A percentile compares a stretch with the other conserved stretches of the same genome.
phyloP scores from a whole-genome alignment of 2,888 invertebrate species.

The Gibbula magus region DNA sequence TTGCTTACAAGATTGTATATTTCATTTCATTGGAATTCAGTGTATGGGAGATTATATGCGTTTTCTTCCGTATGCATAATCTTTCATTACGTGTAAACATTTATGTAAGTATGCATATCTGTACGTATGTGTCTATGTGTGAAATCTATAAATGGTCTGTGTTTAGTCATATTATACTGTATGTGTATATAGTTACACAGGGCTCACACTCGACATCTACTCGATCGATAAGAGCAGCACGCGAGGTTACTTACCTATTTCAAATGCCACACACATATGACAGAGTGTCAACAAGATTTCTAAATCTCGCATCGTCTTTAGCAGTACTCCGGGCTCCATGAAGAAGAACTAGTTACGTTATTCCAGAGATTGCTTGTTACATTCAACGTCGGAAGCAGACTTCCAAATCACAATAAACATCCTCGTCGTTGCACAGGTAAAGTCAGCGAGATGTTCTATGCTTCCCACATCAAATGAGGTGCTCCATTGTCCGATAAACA shows the following conservation, averaged over 20 bases:
- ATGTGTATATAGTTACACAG: no score
- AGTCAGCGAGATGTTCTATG: no score
- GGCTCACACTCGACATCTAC: no score
- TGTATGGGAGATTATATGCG: background rate
- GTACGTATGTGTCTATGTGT: background rate
- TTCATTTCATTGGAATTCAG: no score
- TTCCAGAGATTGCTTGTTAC: background rate
- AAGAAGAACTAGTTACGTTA: background rate
- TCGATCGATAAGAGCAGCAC: no score
- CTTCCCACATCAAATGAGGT: no score
- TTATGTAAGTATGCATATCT: background rate
- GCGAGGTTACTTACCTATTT: background rate
- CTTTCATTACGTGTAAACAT: background rate
- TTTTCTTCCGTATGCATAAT: background rate
- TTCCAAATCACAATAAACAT: background rate
- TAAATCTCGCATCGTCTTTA: background rate
- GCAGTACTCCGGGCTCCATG: background rate
- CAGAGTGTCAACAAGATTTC: background rate
- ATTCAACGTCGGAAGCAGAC: background rate
- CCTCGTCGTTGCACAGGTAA: background rate
- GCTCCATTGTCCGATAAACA: background rate
- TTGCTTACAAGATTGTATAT: no score
- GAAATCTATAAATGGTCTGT: background rate
- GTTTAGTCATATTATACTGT: no score
- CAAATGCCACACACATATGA: background rate